Evolutionary conservation across 2,113 vertebrate species (phyloP), one percentile per base, ranked within the genome.

Genomic region (Pavo muticus): DNA sequence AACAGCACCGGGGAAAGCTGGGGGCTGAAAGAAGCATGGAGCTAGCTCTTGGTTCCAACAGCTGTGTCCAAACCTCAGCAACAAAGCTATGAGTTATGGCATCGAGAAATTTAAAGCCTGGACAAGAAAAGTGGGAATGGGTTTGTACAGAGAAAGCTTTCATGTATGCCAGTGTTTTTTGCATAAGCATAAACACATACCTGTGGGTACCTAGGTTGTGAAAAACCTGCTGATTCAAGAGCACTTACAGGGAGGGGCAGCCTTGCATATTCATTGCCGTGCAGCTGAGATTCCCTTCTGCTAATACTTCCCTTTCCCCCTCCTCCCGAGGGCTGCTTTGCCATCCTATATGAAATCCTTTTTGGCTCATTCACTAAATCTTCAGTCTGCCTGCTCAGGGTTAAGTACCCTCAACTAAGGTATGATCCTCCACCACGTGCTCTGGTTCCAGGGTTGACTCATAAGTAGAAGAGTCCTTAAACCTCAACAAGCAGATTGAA

Each of bases 401-500:
- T 91, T 84, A 96, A 95, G 82, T n/a, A 92, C 84, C 61, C 85
- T 95, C 74, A 84, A 42, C 50, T 77, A 80, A 72, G 52, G 70
- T 80, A 76, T 79, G 61, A 71, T 92, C 78, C 88, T 86, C 67
- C 32, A 93, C 47, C 3, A 0, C 3, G 3, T 52, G 93, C 72
- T 95, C 91, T 64, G 50, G 83, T 95, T 94, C 56, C 77, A 48
- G 27, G 13, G 30, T 32, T 63, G 71, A 88, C 68, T 92, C 78
- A 15, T 30, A 88, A 72, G 42, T 11, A 61, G 77, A 88, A 94
- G 84, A 78, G 71, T 94, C 71, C 84, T 91, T 95, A 88, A 95
- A 71, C 71, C 54, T 80, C 68, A 87, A 94, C 76, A 93, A 92
- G 83, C 68, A 94, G 88, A 87, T 15, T 87, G 81, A 91, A 96